phyloP scores from a whole-genome alignment of 1,140 invertebrate genomes.

The Atopsyche davidsoni region DNA sequence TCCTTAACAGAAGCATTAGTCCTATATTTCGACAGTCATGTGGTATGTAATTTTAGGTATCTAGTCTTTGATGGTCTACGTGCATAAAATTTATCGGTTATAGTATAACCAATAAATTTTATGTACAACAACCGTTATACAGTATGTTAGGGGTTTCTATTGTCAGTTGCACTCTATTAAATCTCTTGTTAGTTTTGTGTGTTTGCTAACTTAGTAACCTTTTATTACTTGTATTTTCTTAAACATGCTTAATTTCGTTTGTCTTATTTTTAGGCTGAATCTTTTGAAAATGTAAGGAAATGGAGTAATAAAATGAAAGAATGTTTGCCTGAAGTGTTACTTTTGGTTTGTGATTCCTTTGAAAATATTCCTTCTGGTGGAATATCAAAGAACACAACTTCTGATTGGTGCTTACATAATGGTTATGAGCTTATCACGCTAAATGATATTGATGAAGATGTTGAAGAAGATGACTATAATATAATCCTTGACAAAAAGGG shows the following conservation, averaged over 20 bases:
- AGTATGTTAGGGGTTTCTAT: background rate
- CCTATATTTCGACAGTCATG: slow-evolving; percentile 39
- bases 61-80: background rate
- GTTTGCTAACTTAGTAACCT: background rate
- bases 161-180: background rate
- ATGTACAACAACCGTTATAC: background rate
- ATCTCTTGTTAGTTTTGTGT: background rate
- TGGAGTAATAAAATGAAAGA: slow-evolving; percentile 35
- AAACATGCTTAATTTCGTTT: background rate
- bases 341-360: slow-evolving; percentile 32
- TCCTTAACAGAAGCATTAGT: slow-evolving; percentile 37
- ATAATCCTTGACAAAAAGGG: slow-evolving; percentile 62
- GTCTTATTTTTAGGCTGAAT: slow-evolving; percentile 16
- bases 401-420: slow-evolving; percentile 39
- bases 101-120: background rate
- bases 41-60: slow-evolving; percentile 29
- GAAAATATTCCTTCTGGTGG: slow-evolving; percentile 8
- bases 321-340: slow-evolving; percentile 36
- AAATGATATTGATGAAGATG: slow-evolving; percentile 46
- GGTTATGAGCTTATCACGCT: slow-evolving; percentile 70
- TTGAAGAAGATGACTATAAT: slow-evolving; percentile 49
- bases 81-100: background rate
- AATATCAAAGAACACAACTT: slow-evolving; percentile 35
- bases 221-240: background rate
- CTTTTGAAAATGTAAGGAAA: slow-evolving; percentile 34